Base-by-base conservation (phyloP, 2,888 invertebrate species). In the Morpho helenor region DNA sequence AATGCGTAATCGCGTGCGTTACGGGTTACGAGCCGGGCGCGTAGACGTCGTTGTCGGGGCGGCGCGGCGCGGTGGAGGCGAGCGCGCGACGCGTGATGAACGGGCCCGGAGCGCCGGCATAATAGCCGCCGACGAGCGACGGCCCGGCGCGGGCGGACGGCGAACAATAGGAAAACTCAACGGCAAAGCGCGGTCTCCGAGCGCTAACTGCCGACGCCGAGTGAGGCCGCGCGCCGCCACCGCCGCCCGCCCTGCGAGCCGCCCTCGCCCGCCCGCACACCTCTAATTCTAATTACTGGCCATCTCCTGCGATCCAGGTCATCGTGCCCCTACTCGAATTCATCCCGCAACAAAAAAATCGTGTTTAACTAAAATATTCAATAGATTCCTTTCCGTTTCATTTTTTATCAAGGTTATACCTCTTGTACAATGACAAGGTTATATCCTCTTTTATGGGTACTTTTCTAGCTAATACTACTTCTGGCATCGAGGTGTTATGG, bases 201-300 rank as follows among this genome's bases (percentile, higher is more conserved):
- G 68, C 75, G 74, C 74, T 76, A 74, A 75, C 76, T 62, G 62
- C 59, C 64, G 64, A 56, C 31, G 31, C 31, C 31, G 31, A 31
- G 57, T 75, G 74, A 66, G 70, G 68, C 68, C 68, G 67, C 69
- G 65, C 68, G 65, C 67, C 71, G 68, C 70, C 72, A 70, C 74
- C 67, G 70, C 66, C 72, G 59, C 64, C 64, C 66, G 62, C 70
- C 62, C 56, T 59, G 64, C 63, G 60, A 67, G 62, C 63, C 57
- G 59, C 64, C 68, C 64, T 66, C 62, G 56, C 72, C 74, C 69
- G 68, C 73, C 74, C 79, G 71, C 74, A 60, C 76, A 76, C 79
- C 77, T 79, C 77, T 79, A 79, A 79, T 82, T 84, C 80, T 83
- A 85, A 87, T 85, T 87, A 85, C 80, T 86, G 76, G 75, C 82